These are phyloP conservation scores for Lycocerus yunnanus DNA, from an alignment of 2,888 invertebrate genomes.

Conservation along the genomic window DNA sequence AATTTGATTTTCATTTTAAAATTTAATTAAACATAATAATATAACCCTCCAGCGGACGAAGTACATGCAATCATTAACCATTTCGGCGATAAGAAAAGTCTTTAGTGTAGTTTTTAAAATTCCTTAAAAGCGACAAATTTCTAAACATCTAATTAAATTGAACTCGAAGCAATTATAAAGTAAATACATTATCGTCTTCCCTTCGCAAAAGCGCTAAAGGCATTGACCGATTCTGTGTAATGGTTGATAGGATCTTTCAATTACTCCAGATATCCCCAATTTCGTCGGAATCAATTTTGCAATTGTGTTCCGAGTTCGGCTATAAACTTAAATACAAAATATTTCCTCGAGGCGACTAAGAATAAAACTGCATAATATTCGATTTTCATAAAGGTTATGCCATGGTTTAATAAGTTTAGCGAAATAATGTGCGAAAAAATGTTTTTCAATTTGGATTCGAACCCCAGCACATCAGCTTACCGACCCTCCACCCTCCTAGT, in stretches of 20 bases:
- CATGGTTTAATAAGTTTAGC: too few species aligned
- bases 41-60: background rate
- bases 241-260: conserved; percentile 3
- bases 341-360: too few species aligned
- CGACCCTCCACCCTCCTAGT: too few species aligned
- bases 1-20: background rate
- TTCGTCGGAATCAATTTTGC: background rate
- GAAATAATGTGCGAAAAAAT: too few species aligned
- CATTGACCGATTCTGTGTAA: background rate
- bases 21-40: background rate
- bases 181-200: background rate
- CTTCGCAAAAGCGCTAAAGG: background rate
- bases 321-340: background rate
- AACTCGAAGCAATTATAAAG: background rate
- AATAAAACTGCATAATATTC: too few species aligned
- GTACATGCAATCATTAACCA: background rate
- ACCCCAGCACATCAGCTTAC: too few species aligned
- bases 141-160: background rate
- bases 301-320: background rate
- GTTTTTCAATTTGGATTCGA: too few species aligned
- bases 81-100: background rate
- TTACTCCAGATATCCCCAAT: background rate
- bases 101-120: background rate
- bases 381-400: too few species aligned
- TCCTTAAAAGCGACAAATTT: background rate